Evolutionary conservation across 2,797 vertebrate species (phyloP).

Genomic region (Gymnothorax reevesii): DNA sequence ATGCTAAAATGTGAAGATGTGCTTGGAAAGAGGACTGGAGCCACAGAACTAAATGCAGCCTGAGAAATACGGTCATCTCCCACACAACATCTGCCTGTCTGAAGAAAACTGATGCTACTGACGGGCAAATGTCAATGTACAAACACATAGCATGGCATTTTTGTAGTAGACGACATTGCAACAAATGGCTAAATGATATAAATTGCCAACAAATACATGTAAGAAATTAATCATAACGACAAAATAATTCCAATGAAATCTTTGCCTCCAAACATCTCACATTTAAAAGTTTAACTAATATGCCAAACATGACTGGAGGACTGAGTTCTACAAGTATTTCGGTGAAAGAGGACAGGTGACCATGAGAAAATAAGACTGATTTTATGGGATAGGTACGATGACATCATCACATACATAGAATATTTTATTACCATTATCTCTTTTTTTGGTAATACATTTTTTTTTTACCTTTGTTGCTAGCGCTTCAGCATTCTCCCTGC

Average conservation of each 20-base stretch:
- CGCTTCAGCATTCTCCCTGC: constrained; percentile 79
- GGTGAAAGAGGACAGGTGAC: neutral
- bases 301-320: neutral
- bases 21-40: neutral
- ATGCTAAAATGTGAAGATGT: neutral
- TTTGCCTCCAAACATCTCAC: neutral
- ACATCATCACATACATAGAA: constrained; percentile 22
- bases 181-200: neutral
- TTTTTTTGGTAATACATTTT: neutral
- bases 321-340: neutral
- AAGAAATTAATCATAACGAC: neutral
- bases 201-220: neutral
- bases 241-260: neutral
- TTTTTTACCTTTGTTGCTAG: constrained; percentile 75
- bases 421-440: neutral
- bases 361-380: neutral
- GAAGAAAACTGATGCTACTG: neutral
- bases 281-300: neutral
- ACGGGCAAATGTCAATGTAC: neutral
- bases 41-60: neutral
- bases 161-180: neutral
- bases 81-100: neutral
- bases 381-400: constrained; percentile 34
- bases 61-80: neutral
- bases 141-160: neutral